Evolutionary conservation across 2,888 invertebrate species (phyloP), one percentile per base, ranked within the genome.

Genomic region (Eudiplozoon nipponicum): DNA sequence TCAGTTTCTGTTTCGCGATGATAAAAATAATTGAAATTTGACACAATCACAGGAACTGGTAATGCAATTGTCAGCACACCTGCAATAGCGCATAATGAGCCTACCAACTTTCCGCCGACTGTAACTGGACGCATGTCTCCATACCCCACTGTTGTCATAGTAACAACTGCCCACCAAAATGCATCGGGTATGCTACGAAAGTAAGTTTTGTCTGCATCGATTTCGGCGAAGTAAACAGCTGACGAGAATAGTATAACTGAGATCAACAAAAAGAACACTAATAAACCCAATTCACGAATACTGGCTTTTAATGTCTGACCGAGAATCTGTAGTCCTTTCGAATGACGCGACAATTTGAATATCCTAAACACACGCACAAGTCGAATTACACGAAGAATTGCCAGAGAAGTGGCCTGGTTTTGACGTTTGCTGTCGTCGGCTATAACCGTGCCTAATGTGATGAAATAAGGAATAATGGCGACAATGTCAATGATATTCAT

Each of bases 21-120:
- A 68, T 90, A 90, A 70, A 90, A 90, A 68, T 90, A 90, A 67
- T 90, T 90, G 72, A 90, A 90, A 68, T 90, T 90, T 64, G 84
- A 86, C 60, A 90, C 90, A 67, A 90, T 90, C 66, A 90, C 90
- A 53, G 90, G 90, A 57, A 90, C 90, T 50, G 86, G 86, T 55
- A 90, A 70, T 49, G 90, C 86, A 62, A 90, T 90, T 61, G 86
- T 90, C 65, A 90, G 70, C 59, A 90, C 90, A 65, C 90, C 90
- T 60, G 90, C 86, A 62, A 90, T 86, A 60, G 86, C 90, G 65
- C 90, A 90, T 54, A 90, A 68, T 52, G 84, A 84, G 50, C 90
- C 90, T 55, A 90, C 86, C 31, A 61, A 47, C 42, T 59, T 59
- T 57, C 90, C 90, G 86, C 86, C 86, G 51, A 86, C 80, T 57